Evolutionary conservation across 2,888 invertebrate genomes (phyloP), one percentile per base, ranked within the genome.

Genomic region (Callosobruchus maculatus): DNA sequence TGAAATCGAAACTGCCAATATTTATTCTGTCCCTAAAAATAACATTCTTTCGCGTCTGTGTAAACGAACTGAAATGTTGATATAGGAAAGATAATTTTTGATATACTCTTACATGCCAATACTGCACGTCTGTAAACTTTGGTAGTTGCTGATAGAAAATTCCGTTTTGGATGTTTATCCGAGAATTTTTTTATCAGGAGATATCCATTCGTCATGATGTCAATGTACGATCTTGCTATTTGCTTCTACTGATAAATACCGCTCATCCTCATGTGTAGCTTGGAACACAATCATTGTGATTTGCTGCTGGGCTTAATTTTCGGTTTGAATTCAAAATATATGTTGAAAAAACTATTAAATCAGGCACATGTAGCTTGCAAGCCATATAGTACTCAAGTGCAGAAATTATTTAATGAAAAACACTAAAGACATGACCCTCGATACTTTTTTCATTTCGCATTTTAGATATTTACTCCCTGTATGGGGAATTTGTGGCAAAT

Each of bases 41-140:
- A 78, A 78, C 74, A 75, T 76, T 77, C 74, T 69, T 78, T 70
- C 31, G 72, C 73, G 78, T 77, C 78, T 78, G 76, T 72, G 76
- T 76, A 77, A 77, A 76, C 76, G 18, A 18, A 18, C 1, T 18
- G 49, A 49, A 13, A 49, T 49, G 49, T 49, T 49, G 49, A 49
- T 49, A 49, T 18, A 49, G 49, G 49, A 49, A 49, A 49, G 49
- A 49, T 49, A 49, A 49, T 7, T 49, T 49, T 49, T 49, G 49
- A 49, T 49, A 49, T 3, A 49, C 49, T 49, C 49, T 5, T 49
- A 49, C 13, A 49, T 49, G 49, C 49, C 49, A 49, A 49, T 49
- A 49, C 49, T 49, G 49, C 49, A 49, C 49, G 49, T 49, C 3
- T 26, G 26, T 26, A 26, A 26, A 7, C 3, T 26, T 26, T 26